Evolutionary conservation across 2,797 vertebrate species (phyloP).

Genomic region (Schizothorax lantsangensis): DNA sequence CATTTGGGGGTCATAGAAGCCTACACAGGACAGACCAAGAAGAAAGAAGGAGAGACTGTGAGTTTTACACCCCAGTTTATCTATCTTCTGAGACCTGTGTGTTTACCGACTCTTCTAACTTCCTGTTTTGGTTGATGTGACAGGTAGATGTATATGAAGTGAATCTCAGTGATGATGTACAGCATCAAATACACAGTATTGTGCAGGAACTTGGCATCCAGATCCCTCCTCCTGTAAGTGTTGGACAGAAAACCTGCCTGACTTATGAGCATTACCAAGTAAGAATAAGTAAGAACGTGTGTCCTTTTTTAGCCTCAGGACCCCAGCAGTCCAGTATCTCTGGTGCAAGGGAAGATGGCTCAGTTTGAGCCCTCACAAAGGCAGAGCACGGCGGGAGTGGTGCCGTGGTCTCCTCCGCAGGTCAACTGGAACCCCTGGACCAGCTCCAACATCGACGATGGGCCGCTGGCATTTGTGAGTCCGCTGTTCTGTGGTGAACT

Average conservation of each 20-base stretch:
- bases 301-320: conserved; percentile 78
- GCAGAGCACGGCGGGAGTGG: conserved; percentile 85
- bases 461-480: conserved; percentile 87
- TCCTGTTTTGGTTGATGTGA: not conserved
- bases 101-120: too few relatives aligned
- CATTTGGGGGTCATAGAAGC: conserved; percentile 91
- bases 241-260: not conserved
- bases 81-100: not conserved
- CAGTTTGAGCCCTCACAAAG: conserved; percentile 90
- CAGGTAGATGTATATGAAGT: conserved; percentile 90
- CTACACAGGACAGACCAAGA: conserved; percentile 91
- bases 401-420: conserved; percentile 97
- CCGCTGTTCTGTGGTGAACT: not conserved
- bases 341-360: conserved; percentile 88
- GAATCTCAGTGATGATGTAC: conserved; percentile 80
- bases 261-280: not conserved
- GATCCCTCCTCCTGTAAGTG: conserved; percentile 75
- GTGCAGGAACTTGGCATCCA: conserved; percentile 84
- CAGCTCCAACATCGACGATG: conserved; percentile 96
- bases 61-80: not conserved
- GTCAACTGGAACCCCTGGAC: conserved; percentile 99
- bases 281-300: not conserved
- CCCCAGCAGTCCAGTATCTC: conserved; percentile 77
- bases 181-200: conserved; percentile 77
- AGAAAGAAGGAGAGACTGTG: conserved; percentile 92